Evolutionary conservation across 2,113 vertebrate genomes (phyloP).

Genomic region (Brienomyrus longianalis): DNA sequence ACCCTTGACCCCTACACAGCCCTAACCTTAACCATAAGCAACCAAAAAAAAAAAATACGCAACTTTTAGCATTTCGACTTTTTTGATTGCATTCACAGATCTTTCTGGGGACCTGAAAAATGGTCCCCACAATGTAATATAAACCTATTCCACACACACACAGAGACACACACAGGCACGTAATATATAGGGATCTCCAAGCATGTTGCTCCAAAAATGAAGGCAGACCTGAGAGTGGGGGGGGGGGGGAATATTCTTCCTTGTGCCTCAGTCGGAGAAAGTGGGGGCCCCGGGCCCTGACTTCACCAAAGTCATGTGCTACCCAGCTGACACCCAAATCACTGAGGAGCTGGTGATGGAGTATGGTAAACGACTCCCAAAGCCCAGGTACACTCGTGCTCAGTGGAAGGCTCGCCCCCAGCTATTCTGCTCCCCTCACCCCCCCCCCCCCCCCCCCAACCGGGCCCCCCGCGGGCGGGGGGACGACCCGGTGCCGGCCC

Average conservation of each 20-base stretch:
- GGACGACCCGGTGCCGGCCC: too few species aligned
- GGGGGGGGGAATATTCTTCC: constrained; percentile 9
- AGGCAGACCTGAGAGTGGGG: neutral
- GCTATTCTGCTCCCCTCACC: too few species aligned
- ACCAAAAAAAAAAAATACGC: too few species aligned
- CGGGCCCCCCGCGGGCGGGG: too few species aligned
- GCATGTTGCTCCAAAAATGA: neutral
- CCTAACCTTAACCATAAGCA: too few species aligned
- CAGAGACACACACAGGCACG: neutral
- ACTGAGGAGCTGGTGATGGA: neutral
- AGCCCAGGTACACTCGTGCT: neutral
- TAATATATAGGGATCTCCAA: neutral
- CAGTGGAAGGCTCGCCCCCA: neutral
- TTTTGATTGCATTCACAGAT: too few species aligned
- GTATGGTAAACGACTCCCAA: neutral
- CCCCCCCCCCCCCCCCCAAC: too few species aligned
- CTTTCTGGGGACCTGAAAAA: neutral
- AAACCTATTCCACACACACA: neutral
- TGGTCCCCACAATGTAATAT: neutral
- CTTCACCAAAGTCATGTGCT: neutral
- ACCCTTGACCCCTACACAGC: too few species aligned
- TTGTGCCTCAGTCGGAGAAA: constrained; percentile 26
- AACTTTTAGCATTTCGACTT: too few species aligned
- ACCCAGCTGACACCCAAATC: neutral
- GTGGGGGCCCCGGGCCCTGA: neutral